phyloP scores from a whole-genome alignment of 2,797 vertebrate genomes.

The Chelon auratus region DNA sequence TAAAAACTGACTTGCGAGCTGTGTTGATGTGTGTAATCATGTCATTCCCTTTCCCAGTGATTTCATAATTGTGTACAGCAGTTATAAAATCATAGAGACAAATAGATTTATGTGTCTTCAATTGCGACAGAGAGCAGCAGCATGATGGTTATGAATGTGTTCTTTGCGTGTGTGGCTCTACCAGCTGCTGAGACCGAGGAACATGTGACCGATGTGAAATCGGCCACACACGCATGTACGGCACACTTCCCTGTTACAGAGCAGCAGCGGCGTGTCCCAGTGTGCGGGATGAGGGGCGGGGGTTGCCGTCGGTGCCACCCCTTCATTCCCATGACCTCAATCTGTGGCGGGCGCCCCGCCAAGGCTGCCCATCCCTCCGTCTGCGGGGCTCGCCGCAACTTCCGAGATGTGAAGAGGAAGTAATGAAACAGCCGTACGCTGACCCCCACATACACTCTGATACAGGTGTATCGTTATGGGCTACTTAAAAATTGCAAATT shows the following conservation, averaged over 20 bases:
- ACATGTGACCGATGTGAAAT: constrained; percentile 36
- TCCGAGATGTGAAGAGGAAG: constrained; percentile 51
- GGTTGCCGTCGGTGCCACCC: constrained; percentile 43
- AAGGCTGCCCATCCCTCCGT: constrained; percentile 39
- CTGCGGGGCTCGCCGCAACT: constrained; percentile 43
- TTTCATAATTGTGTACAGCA: constrained; percentile 4
- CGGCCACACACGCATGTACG: constrained; percentile 2
- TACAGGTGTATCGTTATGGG: too few relatives aligned
- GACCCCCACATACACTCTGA: constrained; percentile 4
- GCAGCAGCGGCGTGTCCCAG: constrained; percentile 18
- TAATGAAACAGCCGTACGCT: constrained; percentile 17
- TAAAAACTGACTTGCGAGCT: constrained; percentile 28
- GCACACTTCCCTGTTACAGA: constrained; percentile 15
- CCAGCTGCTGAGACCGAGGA: constrained; percentile 36
- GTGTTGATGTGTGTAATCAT: constrained; percentile 35
- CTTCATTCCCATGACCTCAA: constrained; percentile 74
- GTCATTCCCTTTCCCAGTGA: constrained; percentile 10
- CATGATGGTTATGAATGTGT: not conserved
- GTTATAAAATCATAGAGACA: not conserved
- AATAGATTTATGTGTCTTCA: constrained; percentile 16
- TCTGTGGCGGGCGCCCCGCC: constrained; percentile 57
- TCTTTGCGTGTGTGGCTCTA: not conserved
- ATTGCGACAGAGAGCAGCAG: not conserved
- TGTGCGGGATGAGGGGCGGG: not conserved
- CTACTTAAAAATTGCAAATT: too few relatives aligned